Base-by-base conservation (phyloP, 2,888 invertebrate species). In the Netelia melanura region DNA sequence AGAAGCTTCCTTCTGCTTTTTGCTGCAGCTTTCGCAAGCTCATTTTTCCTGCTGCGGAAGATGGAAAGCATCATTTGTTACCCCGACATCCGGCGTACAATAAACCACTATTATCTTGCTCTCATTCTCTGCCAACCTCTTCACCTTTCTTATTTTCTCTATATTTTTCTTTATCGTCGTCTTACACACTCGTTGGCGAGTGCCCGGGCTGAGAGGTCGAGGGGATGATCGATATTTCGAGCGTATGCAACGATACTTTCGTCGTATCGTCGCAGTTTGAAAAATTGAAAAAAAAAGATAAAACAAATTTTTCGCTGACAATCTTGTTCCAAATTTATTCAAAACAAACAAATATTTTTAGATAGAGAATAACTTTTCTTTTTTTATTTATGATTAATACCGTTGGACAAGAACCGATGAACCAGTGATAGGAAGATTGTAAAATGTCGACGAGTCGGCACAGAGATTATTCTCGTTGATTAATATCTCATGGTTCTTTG, bases 61-160 rank as follows among this genome's bases (percentile, higher is more conserved):
- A 83, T 83, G 62, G 70, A 83, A 25, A 14, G 58, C 71, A 48
- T 75, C 79, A 75, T 83, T 80, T 83, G 79, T 83, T 80, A 83
- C 56, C 74, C 25, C 64, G 56, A 71, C 64, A 83, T 65, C 71
- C 48, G 11, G 68, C 75, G 70, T 76, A 71, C 79, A 75, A 83
- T 80, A 75, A 76, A 83, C 70, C 70, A 76, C 71, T 58, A 70
- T 75, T 48, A 71, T 80, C 70, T 71, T 76, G 21, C 74, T 65
- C 79, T 76, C 52, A 38, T 79, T 79, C 21, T 74, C 64, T 48
- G 30, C 67, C 17, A 21, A 25, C 52, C 64, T 11, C 74, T 83
- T 23, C 11, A 3, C 43, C 62, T 67, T 30, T 67, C 44, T 67
- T 56, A 25, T 80, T 44, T 72, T 61, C 44, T 10, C 67, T 68